A percentile compares a stretch with the other conserved stretches of the same genome.
Evolutionary conservation across 2,888 invertebrate genomes (phyloP).

Genomic region (Meganola albula): DNA sequence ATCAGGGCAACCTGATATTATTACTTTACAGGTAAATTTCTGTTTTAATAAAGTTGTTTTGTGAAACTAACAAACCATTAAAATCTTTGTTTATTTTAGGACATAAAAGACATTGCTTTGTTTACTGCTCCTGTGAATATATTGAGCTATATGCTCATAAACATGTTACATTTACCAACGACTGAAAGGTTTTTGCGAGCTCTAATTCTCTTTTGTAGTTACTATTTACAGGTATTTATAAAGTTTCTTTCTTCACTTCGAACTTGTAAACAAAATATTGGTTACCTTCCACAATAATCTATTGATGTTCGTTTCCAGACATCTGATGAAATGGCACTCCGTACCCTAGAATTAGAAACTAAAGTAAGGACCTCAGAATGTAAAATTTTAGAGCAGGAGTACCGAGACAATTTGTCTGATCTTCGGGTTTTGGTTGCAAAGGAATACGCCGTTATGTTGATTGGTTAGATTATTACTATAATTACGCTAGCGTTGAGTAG

Average conservation of each 20-base stretch:
- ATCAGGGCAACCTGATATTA: constrained; percentile 71
- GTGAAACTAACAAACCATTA: no score
- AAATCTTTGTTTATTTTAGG: constrained; percentile 39
- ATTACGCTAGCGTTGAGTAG: no score
- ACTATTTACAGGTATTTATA: constrained; percentile 75
- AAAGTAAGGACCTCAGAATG: constrained; percentile 76
- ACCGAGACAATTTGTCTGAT: constrained; percentile 75
- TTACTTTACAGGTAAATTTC: constrained; percentile 61
- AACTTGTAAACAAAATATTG: background rate
- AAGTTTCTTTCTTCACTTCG: background rate
- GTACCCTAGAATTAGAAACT: constrained; percentile 67
- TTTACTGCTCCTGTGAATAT: constrained; percentile 72
- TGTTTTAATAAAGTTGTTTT: no score
- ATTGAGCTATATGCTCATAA: constrained; percentile 77
- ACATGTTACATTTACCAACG: constrained; percentile 76
- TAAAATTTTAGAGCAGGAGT: constrained; percentile 60
- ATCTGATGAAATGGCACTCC: constrained; percentile 73
- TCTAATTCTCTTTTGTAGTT: constrained; percentile 80
- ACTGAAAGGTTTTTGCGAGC: constrained; percentile 80
- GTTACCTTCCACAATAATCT: background rate
- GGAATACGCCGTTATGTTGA: constrained; percentile 78
- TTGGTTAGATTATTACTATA: constrained; percentile 49
- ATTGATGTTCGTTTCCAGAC: constrained; percentile 42
- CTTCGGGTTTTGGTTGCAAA: constrained; percentile 78
- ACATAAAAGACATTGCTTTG: constrained; percentile 72